A percentile compares a stretch with the other conserved stretches of the same genome.
These are phyloP conservation scores for Otis tarda DNA, from an alignment of 2,113 vertebrate genomes.

Conservation along the genomic window DNA sequence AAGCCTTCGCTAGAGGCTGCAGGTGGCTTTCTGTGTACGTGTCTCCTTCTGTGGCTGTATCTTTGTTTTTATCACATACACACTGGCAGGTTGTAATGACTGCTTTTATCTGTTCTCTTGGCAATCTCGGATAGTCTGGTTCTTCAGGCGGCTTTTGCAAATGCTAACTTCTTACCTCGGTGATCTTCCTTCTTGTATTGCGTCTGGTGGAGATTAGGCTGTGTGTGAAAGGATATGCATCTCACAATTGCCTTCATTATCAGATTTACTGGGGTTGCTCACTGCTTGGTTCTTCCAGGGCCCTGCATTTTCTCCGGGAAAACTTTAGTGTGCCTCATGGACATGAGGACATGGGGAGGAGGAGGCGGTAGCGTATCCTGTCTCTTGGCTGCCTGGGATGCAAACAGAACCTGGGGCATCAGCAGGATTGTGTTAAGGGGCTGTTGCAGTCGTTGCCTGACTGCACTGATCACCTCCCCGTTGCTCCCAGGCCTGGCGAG, in stretches of 20 bases:
- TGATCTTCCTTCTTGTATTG: not conserved
- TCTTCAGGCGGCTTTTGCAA: not conserved
- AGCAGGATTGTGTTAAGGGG: fast-evolving
- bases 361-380: not conserved
- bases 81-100: not conserved
- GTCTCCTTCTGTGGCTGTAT: not conserved
- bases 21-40: not conserved
- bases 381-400: not conserved
- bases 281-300: not conserved
- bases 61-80: not conserved
- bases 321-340: not conserved
- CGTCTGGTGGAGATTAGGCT: not conserved
- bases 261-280: not conserved
- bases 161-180: not conserved
- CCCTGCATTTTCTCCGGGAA: not conserved
- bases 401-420: not conserved
- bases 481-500: not conserved
- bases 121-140: not conserved
- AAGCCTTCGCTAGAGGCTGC: not conserved
- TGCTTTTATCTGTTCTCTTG: not conserved
- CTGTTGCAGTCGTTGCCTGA: not conserved
- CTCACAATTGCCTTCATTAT: not conserved
- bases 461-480: fast-evolving
- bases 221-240: conserved; percentile 4
- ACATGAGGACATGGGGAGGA: not conserved